Conservation (phyloP, 2,888 invertebrate species). For the Tinea trinotella region DNA sequence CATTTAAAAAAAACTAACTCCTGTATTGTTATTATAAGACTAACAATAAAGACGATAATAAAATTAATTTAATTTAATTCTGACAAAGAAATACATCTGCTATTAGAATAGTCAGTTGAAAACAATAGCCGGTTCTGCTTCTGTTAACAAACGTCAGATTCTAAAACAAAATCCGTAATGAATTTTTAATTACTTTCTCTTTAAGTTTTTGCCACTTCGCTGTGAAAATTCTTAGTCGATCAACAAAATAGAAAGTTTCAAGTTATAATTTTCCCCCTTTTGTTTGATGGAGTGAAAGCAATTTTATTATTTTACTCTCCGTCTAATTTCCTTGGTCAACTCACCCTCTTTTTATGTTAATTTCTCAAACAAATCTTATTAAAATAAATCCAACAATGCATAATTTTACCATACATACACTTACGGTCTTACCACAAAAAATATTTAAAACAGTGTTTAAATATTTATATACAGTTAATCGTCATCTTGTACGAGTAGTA, state of each 20-base stretch:
- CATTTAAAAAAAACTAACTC: too few relatives aligned
- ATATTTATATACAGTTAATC: too few relatives aligned
- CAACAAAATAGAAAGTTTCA: not conserved
- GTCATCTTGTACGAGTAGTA: too few relatives aligned
- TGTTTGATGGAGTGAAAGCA: not conserved
- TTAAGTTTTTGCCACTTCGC: conserved; percentile 13
- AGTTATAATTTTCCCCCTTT: not conserved
- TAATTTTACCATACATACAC: too few relatives aligned
- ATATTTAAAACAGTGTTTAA: too few relatives aligned
- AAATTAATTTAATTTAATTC: too few relatives aligned
- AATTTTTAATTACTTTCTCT: conserved; percentile 16
- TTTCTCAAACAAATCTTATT: too few relatives aligned
- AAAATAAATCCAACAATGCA: too few relatives aligned
- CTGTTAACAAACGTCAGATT: conserved; percentile 8
- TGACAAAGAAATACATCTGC: too few relatives aligned
- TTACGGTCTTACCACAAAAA: too few relatives aligned
- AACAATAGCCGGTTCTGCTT: not conserved
- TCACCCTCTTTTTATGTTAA: not conserved
- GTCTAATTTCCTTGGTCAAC: not conserved
- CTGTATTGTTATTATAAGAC: too few relatives aligned
- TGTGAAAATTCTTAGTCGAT: not conserved
- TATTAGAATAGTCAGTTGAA: not conserved
- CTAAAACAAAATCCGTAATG: conserved; percentile 12
- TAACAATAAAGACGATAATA: too few relatives aligned
- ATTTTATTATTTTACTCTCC: not conserved